phyloP scores from a whole-genome alignment of 2,888 invertebrate genomes.

The Camponotus fellah region DNA sequence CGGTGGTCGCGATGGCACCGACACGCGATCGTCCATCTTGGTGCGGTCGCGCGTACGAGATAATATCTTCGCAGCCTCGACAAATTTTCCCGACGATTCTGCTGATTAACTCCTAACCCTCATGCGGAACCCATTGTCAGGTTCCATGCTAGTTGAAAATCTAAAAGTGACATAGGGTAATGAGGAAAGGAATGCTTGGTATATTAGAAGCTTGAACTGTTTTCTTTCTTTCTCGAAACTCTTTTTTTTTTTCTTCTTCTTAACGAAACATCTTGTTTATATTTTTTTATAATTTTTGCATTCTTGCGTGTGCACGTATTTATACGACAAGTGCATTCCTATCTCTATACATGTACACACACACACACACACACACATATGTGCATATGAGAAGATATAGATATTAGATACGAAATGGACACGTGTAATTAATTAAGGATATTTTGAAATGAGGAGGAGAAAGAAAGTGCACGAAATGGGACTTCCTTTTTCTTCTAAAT shows the following conservation, averaged over 20 bases:
- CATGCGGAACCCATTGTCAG: slow-evolving; percentile 33
- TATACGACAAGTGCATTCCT: slow-evolving; percentile 6
- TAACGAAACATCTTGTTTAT: background rate
- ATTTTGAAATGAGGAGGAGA: slow-evolving; percentile 35
- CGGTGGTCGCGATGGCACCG: background rate
- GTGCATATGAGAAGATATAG: background rate
- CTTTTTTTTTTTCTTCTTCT: background rate
- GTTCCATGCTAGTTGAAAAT: background rate
- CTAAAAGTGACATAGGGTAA: background rate
- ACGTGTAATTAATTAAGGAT: slow-evolving; percentile 32
- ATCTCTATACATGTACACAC: background rate
- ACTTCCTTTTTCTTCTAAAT: background rate
- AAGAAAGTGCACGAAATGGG: background rate
- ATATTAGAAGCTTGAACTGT: background rate
- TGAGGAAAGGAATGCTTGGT: background rate
- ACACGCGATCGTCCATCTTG: background rate
- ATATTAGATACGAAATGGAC: background rate
- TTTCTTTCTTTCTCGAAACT: slow-evolving; percentile 14
- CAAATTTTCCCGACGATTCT: background rate
- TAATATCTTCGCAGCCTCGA: slow-evolving; percentile 10
- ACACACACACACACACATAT: too few relatives aligned
- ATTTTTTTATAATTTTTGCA: slow-evolving; percentile 41
- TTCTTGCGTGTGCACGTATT: slow-evolving; percentile 13
- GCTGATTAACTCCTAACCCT: slow-evolving; percentile 46
- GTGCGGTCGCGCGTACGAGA: background rate